Conservation (phyloP, 2,797 vertebrate species). For the Peromyscus nudipes region DNA sequence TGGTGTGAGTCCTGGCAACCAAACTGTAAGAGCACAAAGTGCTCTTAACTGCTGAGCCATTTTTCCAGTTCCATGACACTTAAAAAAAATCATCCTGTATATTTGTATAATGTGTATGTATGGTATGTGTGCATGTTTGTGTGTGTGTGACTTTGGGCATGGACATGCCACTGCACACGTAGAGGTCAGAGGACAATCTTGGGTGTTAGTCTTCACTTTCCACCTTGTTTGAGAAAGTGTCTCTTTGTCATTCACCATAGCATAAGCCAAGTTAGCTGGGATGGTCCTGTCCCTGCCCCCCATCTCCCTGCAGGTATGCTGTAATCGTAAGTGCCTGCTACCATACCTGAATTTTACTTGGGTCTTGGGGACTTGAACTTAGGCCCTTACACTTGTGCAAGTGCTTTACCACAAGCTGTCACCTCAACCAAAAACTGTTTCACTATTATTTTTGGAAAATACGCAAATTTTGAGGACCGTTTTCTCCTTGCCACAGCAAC, state of each 20-base stretch:
- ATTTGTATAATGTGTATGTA: neutral
- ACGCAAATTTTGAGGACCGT: neutral
- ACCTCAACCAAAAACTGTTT: neutral
- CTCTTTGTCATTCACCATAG: neutral
- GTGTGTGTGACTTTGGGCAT: neutral
- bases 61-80: neutral
- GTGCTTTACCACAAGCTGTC: neutral
- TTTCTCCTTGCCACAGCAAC: neutral
- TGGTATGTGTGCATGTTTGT: neutral
- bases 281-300: neutral
- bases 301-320: neutral
- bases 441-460: constrained; percentile 43
- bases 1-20: neutral
- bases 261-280: neutral
- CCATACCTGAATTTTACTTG: neutral
- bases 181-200: neutral
- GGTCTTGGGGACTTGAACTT: neutral
- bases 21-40: neutral
- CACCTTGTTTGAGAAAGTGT: neutral
- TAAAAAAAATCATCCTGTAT: neutral
- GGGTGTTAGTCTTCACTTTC: neutral
- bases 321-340: neutral
- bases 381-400: neutral
- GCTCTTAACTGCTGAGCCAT: neutral
- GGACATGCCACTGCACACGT: neutral